Evolutionary conservation across 2,888 invertebrate species (phyloP), one percentile per base, ranked within the genome.

Genomic region (Heteromurus nitidus): DNA sequence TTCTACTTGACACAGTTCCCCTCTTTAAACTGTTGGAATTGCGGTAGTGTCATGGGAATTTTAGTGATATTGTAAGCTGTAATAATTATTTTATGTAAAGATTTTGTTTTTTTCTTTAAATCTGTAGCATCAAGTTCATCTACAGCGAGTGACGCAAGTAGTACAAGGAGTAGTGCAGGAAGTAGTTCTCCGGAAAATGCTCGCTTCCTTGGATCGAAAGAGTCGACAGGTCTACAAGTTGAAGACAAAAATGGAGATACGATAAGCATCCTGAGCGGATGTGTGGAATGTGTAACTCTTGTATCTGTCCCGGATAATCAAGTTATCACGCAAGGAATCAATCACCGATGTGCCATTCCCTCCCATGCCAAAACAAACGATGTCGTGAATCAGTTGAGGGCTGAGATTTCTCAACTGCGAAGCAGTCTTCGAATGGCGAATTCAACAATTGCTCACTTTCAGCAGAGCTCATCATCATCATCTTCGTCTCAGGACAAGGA

Each of bases 291-390:
- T 73, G 86, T 87, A 2, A 87, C 87, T 1, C 50, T 87, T 5
- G 87, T 87, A 0, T 85, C 85, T 18, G 87, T 87, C 2, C 87
- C 87, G 22, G 87, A 87, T 42, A 85, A 87, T 58, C 86, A 86
- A 70, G 85, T 87, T 5, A 86, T 87, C 44, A 80, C 83, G 5
- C 86, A 87, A 80, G 87, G 87, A 24, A 75, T 85, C 28, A 87
- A 87, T 82, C 86, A 86, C 62, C 70, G 79, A 53, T 83, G 82
- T 80, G 70, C 70, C 58, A 67, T 72, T 50, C 73, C 68, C 0
- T 62, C 60, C 36, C 73, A 82, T 65, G 72, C 62, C 26, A 76
- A 77, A 60, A 60, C 80, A 0, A 76, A 67, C n/a, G 83, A 76
- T 30, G 67, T 83, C 24, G 75, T 84, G 16, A 68, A 76, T 20